Conservation (phyloP, 2,113 vertebrate species). For the Psophia crepitans region DNA sequence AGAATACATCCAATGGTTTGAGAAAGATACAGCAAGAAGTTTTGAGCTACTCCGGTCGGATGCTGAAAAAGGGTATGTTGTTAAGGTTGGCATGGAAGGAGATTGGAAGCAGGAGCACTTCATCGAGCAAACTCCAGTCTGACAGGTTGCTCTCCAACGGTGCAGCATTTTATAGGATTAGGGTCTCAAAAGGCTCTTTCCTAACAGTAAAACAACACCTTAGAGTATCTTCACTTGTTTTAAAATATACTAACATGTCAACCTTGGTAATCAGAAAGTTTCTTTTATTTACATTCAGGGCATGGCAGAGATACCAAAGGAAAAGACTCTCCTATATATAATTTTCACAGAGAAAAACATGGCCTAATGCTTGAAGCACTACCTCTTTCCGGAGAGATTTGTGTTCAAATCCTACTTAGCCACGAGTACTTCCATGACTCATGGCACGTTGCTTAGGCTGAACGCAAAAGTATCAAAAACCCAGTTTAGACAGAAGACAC, state of each 20-base stretch:
- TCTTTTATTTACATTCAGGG: not conserved
- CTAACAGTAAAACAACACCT: not conserved
- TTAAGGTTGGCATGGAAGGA: not conserved
- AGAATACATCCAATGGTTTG: not conserved
- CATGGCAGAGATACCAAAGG: not conserved
- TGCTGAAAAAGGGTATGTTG: not conserved
- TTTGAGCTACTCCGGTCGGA: not conserved
- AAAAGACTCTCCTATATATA: not conserved
- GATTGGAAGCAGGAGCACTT: not conserved
- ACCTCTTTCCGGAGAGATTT: not conserved
- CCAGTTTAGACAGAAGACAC: not conserved
- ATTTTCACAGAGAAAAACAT: not conserved
- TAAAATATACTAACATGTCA: not conserved
- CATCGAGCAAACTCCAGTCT: not conserved
- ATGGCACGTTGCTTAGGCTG: not conserved
- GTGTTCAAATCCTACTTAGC: not conserved
- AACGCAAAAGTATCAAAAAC: not conserved
- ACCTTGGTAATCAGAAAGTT: not conserved
- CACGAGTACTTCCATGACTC: not conserved
- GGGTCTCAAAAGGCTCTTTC: not conserved
- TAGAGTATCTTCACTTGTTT: not conserved
- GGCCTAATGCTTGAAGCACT: not conserved
- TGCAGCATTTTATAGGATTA: not conserved
- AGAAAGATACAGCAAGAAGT: not conserved
- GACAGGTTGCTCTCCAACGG: not conserved